These are phyloP conservation scores for Mesitornis unicolor DNA, from an alignment of 2,113 vertebrate genomes.

Conservation along the genomic window DNA sequence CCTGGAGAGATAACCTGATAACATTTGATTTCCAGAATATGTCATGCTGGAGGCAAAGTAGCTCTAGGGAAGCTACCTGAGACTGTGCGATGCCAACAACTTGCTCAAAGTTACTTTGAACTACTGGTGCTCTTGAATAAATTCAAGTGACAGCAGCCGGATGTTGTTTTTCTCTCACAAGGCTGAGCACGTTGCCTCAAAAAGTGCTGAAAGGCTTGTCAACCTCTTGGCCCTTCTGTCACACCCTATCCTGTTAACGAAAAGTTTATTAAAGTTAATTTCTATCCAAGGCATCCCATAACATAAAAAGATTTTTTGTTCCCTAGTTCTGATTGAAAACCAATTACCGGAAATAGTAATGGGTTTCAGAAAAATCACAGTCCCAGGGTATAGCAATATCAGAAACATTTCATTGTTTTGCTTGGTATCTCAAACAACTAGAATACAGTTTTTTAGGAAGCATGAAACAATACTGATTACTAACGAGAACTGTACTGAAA, in stretches of 20 bases:
- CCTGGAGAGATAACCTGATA: not conserved
- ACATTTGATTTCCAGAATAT: not conserved
- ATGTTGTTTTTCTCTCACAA: not conserved
- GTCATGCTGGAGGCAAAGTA: not conserved
- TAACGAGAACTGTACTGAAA: not conserved
- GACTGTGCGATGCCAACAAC: not conserved
- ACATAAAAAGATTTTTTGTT: not conserved
- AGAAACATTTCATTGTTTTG: not conserved
- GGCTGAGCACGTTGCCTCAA: not conserved
- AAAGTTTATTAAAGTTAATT: not conserved
- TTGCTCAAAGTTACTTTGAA: not conserved
- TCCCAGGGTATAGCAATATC: not conserved
- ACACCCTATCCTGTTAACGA: not conserved
- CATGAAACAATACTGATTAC: not conserved
- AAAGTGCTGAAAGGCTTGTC: not conserved
- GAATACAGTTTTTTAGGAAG: not conserved
- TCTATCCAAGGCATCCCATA: not conserved
- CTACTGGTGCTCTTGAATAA: not conserved
- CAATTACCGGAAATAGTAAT: not conserved
- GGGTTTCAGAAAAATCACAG: not conserved
- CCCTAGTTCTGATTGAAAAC: not conserved
- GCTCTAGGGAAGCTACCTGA: not conserved
- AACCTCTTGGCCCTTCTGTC: not conserved
- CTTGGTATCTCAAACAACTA: not conserved
- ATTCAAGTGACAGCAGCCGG: not conserved